Percentiles rank a stretch among this genome's conserved stretches.
Conservation (phyloP, 23 tunicate genomes). For the Styela clava region DNA sequence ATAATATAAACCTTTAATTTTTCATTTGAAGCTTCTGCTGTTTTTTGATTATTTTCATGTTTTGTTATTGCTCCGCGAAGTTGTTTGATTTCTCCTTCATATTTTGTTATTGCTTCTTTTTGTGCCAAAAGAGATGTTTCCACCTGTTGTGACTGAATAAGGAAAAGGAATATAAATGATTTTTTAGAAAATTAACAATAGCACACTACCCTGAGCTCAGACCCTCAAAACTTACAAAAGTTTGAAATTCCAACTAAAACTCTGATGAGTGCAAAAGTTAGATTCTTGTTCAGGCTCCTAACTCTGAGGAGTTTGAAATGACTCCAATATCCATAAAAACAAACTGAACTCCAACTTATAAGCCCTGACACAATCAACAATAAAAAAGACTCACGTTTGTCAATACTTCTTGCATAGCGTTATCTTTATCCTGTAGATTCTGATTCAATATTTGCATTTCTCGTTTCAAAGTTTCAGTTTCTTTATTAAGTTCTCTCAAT, state of each 20-base stretch:
- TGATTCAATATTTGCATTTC: background rate
- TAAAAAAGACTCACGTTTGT: background rate
- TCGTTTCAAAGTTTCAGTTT: conserved; percentile 2
- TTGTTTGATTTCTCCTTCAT: conserved; percentile 11
- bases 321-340: too few relatives aligned
- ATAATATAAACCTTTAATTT: conserved; percentile 50
- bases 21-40: conserved; percentile 32
- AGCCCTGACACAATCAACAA: background rate
- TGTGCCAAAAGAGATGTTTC: conserved; percentile 9
- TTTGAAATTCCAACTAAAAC: too few relatives aligned
- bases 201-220: too few relatives aligned
- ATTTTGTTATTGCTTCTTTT: conserved; percentile 8
- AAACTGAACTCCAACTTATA: too few relatives aligned
- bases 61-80: conserved; percentile 16
- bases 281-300: too few relatives aligned
- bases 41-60: conserved; percentile 11
- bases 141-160: conserved; percentile 13
- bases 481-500: background rate
- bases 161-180: background rate
- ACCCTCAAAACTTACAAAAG: too few relatives aligned
- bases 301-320: too few relatives aligned
- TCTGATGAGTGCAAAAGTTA: too few relatives aligned
- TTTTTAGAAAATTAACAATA: conserved; percentile 3
- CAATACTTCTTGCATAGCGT: background rate
- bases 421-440: background rate